Evolutionary conservation across 2,797 vertebrate genomes (phyloP), one percentile per base, ranked within the genome.

Genomic region (Hypotaenidia okinawae): DNA sequence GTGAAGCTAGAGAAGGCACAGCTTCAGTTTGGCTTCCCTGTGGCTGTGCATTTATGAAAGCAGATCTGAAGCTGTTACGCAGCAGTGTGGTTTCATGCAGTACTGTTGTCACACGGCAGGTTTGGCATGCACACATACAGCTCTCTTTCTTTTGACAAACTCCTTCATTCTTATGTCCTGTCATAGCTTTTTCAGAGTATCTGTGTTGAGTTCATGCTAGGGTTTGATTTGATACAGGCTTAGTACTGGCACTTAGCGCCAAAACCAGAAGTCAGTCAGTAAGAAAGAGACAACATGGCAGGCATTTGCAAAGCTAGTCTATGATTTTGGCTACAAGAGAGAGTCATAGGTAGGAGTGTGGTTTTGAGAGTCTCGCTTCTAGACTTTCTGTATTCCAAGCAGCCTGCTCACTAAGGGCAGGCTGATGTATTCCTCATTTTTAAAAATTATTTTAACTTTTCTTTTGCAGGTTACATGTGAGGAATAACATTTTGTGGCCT

Each of bases 41-140:
- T 75, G 45, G 21, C 73, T 62, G 5, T 51, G 45, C 43, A 10
- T 81, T 92, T 75, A 19, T 43, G 28, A 85, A 92, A 64, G 54
- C 61, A 58, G 54, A 39, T 85, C 62, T 68, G 54, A 76, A 89
- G 61, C 47, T 33, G 10, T 69, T 58, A 30, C 17, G 13, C 39
- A 89, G 69, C 45, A 81, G 22, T 32, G 55, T 58, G 63, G 32
- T 76, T 16, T 58, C 30, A 13, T 35, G 72, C 28, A 33, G 13
- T 35, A 25, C 61, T 85, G 69, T 67, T 69, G 55, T 55, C 22
- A 15, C 16, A 22, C 16, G 17, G 22, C 37, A 11, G 6, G 90
- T 83, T 94, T 82, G 59, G n/a, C 11, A 3, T 30, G 16, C 16
- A 21, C 19, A 3, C 0, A 0, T 22, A 5, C 5, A 51, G 49